Base-by-base conservation (phyloP, 2,888 invertebrate species). In the Malacosoma neustria region DNA sequence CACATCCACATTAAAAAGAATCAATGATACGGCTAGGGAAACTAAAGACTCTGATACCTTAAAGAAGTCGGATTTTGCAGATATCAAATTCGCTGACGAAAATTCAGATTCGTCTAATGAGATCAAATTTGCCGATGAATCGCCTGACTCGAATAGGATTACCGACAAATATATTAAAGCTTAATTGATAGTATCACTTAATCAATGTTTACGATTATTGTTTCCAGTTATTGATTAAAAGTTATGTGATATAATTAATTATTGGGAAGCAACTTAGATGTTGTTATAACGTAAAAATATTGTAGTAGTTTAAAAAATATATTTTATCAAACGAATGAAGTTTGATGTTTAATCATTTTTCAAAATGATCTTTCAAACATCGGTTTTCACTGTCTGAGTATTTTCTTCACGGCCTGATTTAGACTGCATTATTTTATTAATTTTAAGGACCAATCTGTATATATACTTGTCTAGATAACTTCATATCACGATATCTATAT, bases 51-150 rank as follows among this genome's bases (percentile, higher is more conserved):
- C 56, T 41, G 81, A 85, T 41, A 76, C 79, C 0, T 58, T 89
- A 7, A 89, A 88, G 54, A 84, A 88, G 48, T 87, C 87, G 34
- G 88, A 88, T 49, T 74, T 90, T 37, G 88, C 88, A 36, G 92
- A 92, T 49, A 89, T 93, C 34, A 90, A 88, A 56, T 93, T 90
- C 61, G 93, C 90, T 4, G 93, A 93, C 54, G 92, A 92, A 29
- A 89, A 88, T 48, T 90, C 89, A 1, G 89, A 89, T 55, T 82
- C 84, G 13, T 86, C 86, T 0, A 76, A 72, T 43, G 85, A 86
- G 49, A 81, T 84, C 4, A 80, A 76, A 51, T 84, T 80, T 45
- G 81, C 74, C 9, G 86, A 82, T 39, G 85, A 82, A 47, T 84
- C 85, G 1, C 82, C 85, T 1, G 85, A 85, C 50, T 82, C 81